Conservation (phyloP, 2,888 invertebrate genomes). For the Alloplasta piceator region DNA sequence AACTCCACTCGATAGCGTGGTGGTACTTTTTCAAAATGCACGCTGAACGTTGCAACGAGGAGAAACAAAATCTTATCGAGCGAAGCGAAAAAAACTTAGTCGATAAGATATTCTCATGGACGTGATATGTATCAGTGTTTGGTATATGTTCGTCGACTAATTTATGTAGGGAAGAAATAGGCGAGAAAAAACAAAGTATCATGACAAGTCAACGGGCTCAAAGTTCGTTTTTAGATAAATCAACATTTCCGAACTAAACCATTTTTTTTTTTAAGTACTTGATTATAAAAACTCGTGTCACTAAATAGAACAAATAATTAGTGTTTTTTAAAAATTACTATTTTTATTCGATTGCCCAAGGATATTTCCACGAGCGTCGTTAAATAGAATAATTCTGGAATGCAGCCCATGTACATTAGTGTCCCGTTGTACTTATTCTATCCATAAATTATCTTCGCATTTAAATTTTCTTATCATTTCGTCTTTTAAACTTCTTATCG, state of each 20-base stretch:
- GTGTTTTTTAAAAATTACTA: background rate
- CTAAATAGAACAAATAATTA: background rate
- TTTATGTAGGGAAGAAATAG: background rate
- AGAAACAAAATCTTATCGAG: background rate
- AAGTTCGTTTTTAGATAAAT: background rate
- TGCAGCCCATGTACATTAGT: background rate
- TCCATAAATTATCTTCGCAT: background rate
- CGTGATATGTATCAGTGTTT: background rate
- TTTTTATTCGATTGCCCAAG: background rate
- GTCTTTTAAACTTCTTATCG: background rate
- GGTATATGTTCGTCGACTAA: background rate
- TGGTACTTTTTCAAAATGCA: too few relatives aligned
- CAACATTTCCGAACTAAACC: background rate
- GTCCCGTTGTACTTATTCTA: background rate
- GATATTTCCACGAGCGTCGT: background rate
- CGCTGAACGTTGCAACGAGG: too few relatives aligned
- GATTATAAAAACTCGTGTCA: background rate
- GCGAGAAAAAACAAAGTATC: background rate
- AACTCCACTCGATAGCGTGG: too few relatives aligned
- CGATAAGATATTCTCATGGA: slow-evolving; percentile 9
- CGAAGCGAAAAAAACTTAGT: background rate
- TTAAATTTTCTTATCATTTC: background rate
- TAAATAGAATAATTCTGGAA: background rate
- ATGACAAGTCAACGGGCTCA: slow-evolving; percentile 8
- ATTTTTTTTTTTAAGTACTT: background rate